Evolutionary conservation across 2,797 vertebrate species (phyloP), one percentile per base, ranked within the genome.

Genomic region (Phoeniculus purpureus): DNA sequence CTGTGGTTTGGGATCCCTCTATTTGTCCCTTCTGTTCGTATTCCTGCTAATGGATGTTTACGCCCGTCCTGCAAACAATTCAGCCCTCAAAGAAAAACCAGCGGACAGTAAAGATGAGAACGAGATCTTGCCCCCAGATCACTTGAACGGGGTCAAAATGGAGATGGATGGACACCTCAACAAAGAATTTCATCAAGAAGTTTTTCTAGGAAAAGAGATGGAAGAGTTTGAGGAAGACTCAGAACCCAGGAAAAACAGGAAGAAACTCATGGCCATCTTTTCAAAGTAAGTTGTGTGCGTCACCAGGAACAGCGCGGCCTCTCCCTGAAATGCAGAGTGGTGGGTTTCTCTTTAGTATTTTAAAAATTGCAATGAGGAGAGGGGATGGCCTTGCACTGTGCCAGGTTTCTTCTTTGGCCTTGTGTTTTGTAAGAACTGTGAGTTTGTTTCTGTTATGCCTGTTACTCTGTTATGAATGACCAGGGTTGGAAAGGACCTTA

Each of bases 151-250:
- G 2, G 93, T 99, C 76, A 99, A 99, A 89, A 93, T 99, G 98
- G 99, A 99, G 96, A 98, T 98, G 98, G 99, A 99, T 0, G 99
- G 99, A 4, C 98, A 99, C 68, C 98, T 99, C 12, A 99, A 99
- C 96, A 99, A 98, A 88, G 99, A 99, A 51, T 99, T 99, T 89
- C 99, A 99, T 59, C 99, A 99, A 92, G 99, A 99, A 87, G 98
- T 99, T 65, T 99, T 99, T 89, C 97, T 99, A 65, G 99, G 99
- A 2, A 99, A 98, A 67, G 99, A 99, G 12, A 97, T 98, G 76
- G 99, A 98, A 19, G 98, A 98, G 51, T 99, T 99, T 37, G 99
- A 99, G 2, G 99, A 99, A 85, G 99, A 99, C 29, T 98, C 98
- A 0, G 98, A 99, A 83, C 99, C 99, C 0, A 96, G 98, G 14